A percentile compares a stretch with the other conserved stretches of the same genome.
Conservation (phyloP, 2,888 invertebrate genomes). For the Cecidostiba fungosa region DNA sequence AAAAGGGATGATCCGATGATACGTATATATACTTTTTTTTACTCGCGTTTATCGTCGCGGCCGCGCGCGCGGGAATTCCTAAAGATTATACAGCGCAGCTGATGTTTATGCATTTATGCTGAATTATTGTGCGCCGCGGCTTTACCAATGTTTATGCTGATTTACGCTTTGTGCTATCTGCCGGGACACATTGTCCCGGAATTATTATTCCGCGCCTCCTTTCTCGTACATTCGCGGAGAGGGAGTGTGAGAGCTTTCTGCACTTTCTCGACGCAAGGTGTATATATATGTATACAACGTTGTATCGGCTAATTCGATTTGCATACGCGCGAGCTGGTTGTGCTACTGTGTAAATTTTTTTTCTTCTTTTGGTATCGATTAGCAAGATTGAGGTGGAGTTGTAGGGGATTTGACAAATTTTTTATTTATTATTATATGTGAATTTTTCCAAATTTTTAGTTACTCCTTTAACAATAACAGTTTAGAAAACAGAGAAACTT, state of each 20-base stretch:
- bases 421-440: too few relatives aligned
- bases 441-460: too few relatives aligned
- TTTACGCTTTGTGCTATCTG: conserved; percentile 80
- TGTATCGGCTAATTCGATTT: conserved; percentile 49
- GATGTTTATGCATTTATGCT: conserved; percentile 77
- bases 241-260: background rate
- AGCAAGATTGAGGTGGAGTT: background rate
- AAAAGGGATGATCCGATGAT: conserved; percentile 49
- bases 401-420: background rate
- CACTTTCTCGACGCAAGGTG: conserved; percentile 42
- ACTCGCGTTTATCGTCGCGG: conserved; percentile 42
- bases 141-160: conserved; percentile 80
- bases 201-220: conserved; percentile 76
- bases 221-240: conserved; percentile 17
- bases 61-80: conserved; percentile 49
- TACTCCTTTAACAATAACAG: too few relatives aligned
- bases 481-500: too few relatives aligned
- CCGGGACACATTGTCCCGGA: conserved; percentile 79
- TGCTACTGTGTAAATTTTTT: background rate
- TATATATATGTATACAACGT: background rate
- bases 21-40: conserved; percentile 20
- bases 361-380: background rate
- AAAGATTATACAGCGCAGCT: conserved; percentile 57
- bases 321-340: conserved; percentile 23
- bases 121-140: conserved; percentile 77